Conservation (phyloP, 2,113 vertebrate genomes). For the Ptychochromis oligacanthus region DNA sequence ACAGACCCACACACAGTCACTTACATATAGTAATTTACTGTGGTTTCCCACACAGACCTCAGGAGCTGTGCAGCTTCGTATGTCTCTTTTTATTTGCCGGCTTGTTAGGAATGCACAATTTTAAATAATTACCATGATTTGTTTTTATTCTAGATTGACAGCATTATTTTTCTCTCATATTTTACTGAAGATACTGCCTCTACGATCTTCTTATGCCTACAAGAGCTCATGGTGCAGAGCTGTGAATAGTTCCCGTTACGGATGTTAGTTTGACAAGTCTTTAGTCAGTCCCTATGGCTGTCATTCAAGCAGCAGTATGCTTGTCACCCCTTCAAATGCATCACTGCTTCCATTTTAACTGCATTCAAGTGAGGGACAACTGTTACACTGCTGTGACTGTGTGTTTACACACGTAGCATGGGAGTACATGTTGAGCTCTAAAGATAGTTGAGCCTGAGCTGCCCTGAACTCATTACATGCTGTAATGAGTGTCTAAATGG, state of each 20-base stretch:
- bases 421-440: constrained; percentile 4
- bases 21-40: constrained; percentile 33
- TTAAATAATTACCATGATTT: neutral
- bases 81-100: neutral
- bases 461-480: neutral
- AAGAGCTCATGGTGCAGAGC: neutral
- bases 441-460: constrained; percentile 11
- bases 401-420: constrained; percentile 6
- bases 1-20: constrained; percentile 2
- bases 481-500: constrained; percentile 3
- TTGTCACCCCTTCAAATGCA: constrained; percentile 42
- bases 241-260: constrained; percentile 3
- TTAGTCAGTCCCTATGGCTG: constrained; percentile 46
- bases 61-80: constrained; percentile 7
- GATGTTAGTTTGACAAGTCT: constrained; percentile 26
- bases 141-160: neutral
- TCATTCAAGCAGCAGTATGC: constrained; percentile 45
- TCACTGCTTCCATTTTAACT: constrained; percentile 35
- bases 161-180: neutral
- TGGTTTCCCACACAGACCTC: constrained; percentile 14
- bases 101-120: neutral
- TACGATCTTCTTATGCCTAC: neutral
- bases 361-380: neutral
- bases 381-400: neutral
- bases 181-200: neutral